Evolutionary conservation across 2,113 vertebrate genomes (phyloP), one percentile per base, ranked within the genome.

Genomic region (Atrichornis clamosus): DNA sequence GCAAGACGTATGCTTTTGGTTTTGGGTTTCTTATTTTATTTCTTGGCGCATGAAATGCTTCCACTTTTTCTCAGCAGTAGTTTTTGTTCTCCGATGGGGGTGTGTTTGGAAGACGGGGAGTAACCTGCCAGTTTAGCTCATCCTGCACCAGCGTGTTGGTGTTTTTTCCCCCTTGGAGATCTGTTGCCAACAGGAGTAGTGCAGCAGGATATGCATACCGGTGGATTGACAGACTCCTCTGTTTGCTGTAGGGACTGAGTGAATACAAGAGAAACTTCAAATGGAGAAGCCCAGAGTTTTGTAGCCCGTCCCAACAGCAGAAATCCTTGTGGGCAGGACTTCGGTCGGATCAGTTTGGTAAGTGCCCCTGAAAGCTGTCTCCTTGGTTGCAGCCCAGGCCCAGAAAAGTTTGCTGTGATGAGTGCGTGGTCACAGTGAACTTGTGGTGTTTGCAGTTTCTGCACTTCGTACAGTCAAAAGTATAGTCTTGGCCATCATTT

Each of bases 291-390:
- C 96, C 97, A 0, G 94, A 95, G 37, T 92, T 95, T 15, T 93
- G 89, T 92, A 97, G 96, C 80, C 76, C 96, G 0, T 96, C 97
- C 19, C 94, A 89, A 13, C 96, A 96, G 32, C 96, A 74, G 80
- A 97, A 89, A 59, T 94, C 97, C 81, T 88, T 58, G 58, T 97
- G 98, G 98, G 98, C 98, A 84, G 98, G 98, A 81, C 97, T 99
- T 63, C 98, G 98, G 64, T 99, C 98, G 20, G 98, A 98, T 96
- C 98, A 98, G 30, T 94, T 98, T 65, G 98, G 98, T 99, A 97
- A 98, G 98, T 13, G 9, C 12, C 58, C 33, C 22, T 14, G 41
- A 35, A 7, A 83, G 13, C 80, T 55, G 58, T 5, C 11, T 1
- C 10, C 21, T 14, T 6, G 28, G 7, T 21, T 41, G 47, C 39